phyloP scores from a whole-genome alignment of 2,113 vertebrate species.

The Orycteropus afer region DNA sequence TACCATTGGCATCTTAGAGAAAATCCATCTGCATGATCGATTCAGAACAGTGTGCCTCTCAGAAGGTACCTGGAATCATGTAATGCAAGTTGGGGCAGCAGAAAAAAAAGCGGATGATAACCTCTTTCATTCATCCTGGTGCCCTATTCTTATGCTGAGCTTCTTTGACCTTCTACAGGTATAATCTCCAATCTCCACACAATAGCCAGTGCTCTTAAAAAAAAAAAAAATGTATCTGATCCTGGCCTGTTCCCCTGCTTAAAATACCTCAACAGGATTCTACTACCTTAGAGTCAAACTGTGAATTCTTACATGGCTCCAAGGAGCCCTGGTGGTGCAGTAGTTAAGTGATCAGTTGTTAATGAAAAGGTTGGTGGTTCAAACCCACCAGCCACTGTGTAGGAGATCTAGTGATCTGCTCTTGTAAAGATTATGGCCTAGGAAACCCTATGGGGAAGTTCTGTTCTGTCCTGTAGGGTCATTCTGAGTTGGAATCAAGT shows the following conservation, averaged over 20 bases:
- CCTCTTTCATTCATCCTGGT: neutral
- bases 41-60: neutral
- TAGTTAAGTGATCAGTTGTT: neutral
- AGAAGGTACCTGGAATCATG: neutral
- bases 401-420: neutral
- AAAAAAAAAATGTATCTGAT: neutral
- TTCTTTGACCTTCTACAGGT: neutral
- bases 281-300: neutral
- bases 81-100: neutral
- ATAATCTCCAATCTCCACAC: neutral
- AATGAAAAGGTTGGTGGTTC: neutral
- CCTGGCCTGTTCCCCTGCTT: neutral
- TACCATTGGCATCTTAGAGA: neutral
- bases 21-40: neutral
- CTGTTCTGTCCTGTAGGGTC: neutral
- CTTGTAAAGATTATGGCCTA: too few species aligned
- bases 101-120: too few species aligned
- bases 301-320: neutral
- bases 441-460: neutral
- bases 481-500: too few species aligned
- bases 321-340: neutral
- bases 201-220: neutral
- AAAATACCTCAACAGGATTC: rapidly evolving
- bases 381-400: neutral
- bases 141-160: neutral